phyloP scores from a whole-genome alignment of 37 sponge, comb jelly and placozoan species.

The Beroe ovata region DNA sequence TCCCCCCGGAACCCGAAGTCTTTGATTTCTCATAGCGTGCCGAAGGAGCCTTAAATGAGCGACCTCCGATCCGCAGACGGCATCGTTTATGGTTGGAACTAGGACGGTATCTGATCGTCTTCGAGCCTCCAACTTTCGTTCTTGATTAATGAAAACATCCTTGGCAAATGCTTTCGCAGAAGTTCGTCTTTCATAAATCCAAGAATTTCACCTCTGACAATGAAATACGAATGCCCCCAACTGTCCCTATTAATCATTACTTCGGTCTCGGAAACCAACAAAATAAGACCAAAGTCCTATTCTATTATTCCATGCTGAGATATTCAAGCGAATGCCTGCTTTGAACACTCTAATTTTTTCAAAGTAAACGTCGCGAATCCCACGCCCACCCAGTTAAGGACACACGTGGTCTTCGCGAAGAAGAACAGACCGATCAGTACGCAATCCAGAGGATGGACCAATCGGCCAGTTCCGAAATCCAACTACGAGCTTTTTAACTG shows the following conservation, averaged over 20 bases:
- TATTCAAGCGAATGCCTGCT: conserved; percentile 80
- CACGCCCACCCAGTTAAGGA: conserved; percentile 72
- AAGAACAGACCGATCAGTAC: conserved; percentile 70
- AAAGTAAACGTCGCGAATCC: conserved; percentile 77
- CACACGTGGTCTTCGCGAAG: conserved; percentile 70
- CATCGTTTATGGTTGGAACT: conserved; percentile 85
- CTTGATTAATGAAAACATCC: conserved; percentile 84
- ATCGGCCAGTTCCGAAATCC: conserved; percentile 74
- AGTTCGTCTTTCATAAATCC: conserved; percentile 78
- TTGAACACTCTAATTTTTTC: conserved; percentile 85
- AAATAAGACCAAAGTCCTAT: conserved; percentile 82
- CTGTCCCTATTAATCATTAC: conserved; percentile 82
- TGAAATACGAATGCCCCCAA: conserved; percentile 82
- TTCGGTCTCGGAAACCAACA: conserved; percentile 80
- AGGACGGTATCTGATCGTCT: conserved; percentile 83
- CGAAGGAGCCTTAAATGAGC: conserved; percentile 67
- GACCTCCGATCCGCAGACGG: conserved; percentile 77
- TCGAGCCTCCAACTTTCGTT: conserved; percentile 81
- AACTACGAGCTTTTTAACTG: conserved; percentile 85
- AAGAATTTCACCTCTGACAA: conserved; percentile 80
- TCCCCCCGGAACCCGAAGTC: conserved; percentile 78
- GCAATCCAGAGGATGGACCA: conserved; percentile 71
- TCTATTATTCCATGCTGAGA: conserved; percentile 86
- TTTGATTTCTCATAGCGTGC: conserved; percentile 77
- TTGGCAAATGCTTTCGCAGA: conserved; percentile 88